Base-by-base conservation (phyloP, 2,113 vertebrate genomes). In the Plestiodon gilberti region DNA sequence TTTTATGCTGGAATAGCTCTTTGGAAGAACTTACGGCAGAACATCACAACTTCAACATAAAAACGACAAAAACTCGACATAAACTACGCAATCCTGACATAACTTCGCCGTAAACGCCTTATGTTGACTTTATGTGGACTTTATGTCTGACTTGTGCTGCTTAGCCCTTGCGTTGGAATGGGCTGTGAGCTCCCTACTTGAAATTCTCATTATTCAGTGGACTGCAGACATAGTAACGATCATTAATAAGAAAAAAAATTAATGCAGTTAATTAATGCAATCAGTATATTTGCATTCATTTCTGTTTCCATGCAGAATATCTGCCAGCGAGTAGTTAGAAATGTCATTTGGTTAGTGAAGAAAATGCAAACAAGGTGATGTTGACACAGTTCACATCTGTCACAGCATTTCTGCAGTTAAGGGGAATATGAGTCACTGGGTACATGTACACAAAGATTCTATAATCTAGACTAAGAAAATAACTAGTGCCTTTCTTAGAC, bases 221-320 rank as follows among this genome's bases (percentile, higher is more conserved):
- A 65, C 0, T 74, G 6, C 48, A 87, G 76, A 22, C 84, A 83
- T 59, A 87, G 33, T 55, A 84, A 84, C 0, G 35, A 77, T 70
- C 75, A 65, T 64, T 83, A 87, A 82, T 73, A 52, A 57, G 33
- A 59, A 73, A 83, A 83, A 73, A 83, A 83, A 73, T 43, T 28
- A 82, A 73, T 89, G 15, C 0, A 3, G 13, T 79, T 90, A 91
- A 40, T 79, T 87, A 85, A 87, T 82, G 43, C 0, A 13, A 64
- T 84, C 43, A 35, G 9, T 86, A 23, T 82, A 83, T 84, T 92
- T 55, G 78, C 38, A 75, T 6, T 65, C 1, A 38, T 61, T 86
- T 91, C 84, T 87, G 61, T 86, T 79, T 43, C 0, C 83, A 81
- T 91, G 81, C 85, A 61, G 43, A 75, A 38, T 15, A 35, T 86